A percentile compares a stretch with the other conserved stretches of the same genome.
Evolutionary conservation across 2,113 vertebrate genomes (phyloP).

Genomic region (Fregetta grallaria): DNA sequence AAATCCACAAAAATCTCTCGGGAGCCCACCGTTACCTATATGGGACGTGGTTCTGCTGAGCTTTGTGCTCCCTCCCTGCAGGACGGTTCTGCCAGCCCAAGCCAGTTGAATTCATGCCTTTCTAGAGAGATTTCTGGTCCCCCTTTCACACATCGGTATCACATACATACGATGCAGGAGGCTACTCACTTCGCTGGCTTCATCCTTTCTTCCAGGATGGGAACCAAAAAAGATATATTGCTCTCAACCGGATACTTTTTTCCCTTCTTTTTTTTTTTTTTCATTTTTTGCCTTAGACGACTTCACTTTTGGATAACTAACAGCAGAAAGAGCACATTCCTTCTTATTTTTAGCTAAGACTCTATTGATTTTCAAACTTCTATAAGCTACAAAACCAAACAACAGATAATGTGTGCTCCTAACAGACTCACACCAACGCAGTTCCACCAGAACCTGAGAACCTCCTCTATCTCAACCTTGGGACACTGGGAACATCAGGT

Average conservation of each 20-base stretch:
- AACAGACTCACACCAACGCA: neutral
- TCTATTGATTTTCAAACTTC: neutral
- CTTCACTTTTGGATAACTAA: neutral
- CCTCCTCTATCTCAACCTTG: conserved; percentile 27
- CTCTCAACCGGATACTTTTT: neutral
- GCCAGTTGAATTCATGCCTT: neutral
- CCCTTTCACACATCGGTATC: neutral
- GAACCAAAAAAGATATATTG: neutral
- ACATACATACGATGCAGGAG: fast-evolving
- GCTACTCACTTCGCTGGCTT: neutral
- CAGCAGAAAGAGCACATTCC: neutral
- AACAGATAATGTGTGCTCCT: neutral
- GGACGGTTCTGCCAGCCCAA: neutral
- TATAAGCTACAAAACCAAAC: neutral
- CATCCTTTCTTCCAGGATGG: neutral
- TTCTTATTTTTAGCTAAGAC: neutral
- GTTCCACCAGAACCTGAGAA: conserved; percentile 64
- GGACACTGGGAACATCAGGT: conserved; percentile 8
- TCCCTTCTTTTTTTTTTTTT: no score
- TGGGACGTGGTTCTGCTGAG: neutral
- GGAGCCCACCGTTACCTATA: neutral
- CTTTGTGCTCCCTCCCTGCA: neutral
- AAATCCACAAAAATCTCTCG: fast-evolving
- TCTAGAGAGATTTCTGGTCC: neutral
- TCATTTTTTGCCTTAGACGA: neutral